phyloP scores from a whole-genome alignment of 2,797 vertebrate genomes.

The Enteromius anoplus region DNA sequence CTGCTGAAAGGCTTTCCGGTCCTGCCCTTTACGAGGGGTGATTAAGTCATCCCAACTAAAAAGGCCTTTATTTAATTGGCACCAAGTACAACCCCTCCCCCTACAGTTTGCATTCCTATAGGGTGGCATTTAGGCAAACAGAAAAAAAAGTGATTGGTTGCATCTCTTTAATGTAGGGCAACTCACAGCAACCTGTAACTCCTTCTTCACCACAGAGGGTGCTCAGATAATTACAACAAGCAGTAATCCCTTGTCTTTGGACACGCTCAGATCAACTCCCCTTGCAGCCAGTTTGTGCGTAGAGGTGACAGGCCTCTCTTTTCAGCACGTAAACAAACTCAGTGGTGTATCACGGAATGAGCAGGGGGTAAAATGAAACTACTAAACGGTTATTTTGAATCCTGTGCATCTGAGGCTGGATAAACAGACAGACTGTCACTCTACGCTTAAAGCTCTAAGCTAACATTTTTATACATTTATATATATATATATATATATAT shows the following conservation, averaged over 20 bases:
- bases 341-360: background rate
- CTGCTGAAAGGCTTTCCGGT: constrained; percentile 40
- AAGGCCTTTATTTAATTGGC: constrained; percentile 58
- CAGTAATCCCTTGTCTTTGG: constrained; percentile 51
- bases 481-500: background rate
- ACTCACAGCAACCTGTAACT: constrained; percentile 36
- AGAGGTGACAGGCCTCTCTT: constrained; percentile 28
- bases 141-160: constrained; percentile 23
- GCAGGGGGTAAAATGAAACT: constrained; percentile 11
- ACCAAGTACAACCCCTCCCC: constrained; percentile 47
- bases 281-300: constrained; percentile 29
- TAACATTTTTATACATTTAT: background rate
- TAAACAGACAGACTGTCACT: background rate
- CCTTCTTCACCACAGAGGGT: constrained; percentile 22
- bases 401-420: background rate
- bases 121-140: constrained; percentile 54
- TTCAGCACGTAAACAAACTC: constrained; percentile 19
- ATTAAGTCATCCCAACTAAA: constrained; percentile 58
- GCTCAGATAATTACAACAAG: constrained; percentile 53
- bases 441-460: background rate
- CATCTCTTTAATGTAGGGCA: constrained; percentile 36
- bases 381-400: constrained; percentile 5
- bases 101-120: constrained; percentile 47
- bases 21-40: constrained; percentile 59
- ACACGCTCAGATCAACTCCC: constrained; percentile 34